Conservation (phyloP, 2,888 invertebrate genomes). For the Leucania comma region DNA sequence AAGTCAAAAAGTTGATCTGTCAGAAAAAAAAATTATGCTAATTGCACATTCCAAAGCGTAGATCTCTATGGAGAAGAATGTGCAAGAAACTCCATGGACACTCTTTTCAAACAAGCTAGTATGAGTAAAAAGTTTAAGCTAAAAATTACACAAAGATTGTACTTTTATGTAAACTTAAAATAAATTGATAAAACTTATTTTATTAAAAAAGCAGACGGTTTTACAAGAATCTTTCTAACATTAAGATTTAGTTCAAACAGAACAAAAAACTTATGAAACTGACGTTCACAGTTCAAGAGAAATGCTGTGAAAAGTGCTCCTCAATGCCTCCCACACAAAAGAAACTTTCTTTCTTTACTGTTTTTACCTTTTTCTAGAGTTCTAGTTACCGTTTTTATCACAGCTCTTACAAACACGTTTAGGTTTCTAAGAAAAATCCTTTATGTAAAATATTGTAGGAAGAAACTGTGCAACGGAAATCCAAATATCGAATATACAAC, state of each 20-base stretch:
- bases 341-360: conserved; percentile 26
- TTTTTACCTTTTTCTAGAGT: conserved; percentile 33
- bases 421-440: neutral
- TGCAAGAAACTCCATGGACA: too few relatives aligned
- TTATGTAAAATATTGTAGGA: neutral
- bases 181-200: neutral
- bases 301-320: conserved; percentile 28
- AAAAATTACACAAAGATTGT: too few relatives aligned
- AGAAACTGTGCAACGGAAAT: neutral
- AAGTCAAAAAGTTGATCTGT: too few relatives aligned
- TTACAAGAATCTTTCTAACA: neutral
- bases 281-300: conserved; percentile 28
- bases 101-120: too few relatives aligned
- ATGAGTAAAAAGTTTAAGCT: too few relatives aligned
- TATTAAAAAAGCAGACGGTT: neutral
- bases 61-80: too few relatives aligned
- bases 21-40: too few relatives aligned
- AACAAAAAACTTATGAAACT: conserved; percentile 34
- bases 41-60: too few relatives aligned
- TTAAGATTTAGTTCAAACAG: conserved; percentile 23
- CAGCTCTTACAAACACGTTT: conserved; percentile 29
- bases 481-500: neutral
- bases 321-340: conserved; percentile 39
- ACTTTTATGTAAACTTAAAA: neutral
- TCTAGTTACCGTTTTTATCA: conserved; percentile 26